phyloP scores from a whole-genome alignment of 2,797 vertebrate genomes.

The Rhinella marina region DNA sequence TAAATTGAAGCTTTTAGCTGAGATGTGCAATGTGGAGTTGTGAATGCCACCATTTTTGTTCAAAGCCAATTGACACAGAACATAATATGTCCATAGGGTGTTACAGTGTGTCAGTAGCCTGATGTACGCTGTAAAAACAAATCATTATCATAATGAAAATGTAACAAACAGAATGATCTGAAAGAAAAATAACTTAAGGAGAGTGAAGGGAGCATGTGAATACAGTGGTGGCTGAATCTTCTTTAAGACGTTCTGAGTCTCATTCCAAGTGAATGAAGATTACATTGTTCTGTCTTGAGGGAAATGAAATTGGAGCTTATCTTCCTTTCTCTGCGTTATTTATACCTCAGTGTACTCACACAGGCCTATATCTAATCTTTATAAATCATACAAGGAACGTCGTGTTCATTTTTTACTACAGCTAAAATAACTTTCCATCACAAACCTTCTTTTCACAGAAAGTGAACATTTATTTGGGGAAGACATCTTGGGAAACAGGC shows the following conservation, averaged over 20 bases:
- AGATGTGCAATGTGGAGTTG: constrained; percentile 22
- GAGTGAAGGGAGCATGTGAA: constrained; percentile 14
- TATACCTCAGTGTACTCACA: constrained; percentile 55
- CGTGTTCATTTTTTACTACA: constrained; percentile 44
- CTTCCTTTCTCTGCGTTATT: constrained; percentile 49
- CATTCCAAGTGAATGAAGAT: constrained; percentile 50
- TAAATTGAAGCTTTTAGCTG: constrained; percentile 37
- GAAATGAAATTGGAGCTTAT: constrained; percentile 61
- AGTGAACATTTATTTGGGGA: constrained; percentile 44
- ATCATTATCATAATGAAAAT: constrained; percentile 49
- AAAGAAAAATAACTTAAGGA: constrained; percentile 41
- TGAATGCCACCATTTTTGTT: constrained; percentile 7
- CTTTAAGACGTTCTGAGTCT: constrained; percentile 41
- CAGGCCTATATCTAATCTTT: constrained; percentile 38
- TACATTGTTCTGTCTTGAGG: constrained; percentile 57
- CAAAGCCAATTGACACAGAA: constrained; percentile 46
- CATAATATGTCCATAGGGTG: constrained; percentile 53
- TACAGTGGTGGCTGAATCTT: constrained; percentile 18
- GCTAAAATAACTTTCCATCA: constrained; percentile 45
- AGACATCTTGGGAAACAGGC: constrained; percentile 30
- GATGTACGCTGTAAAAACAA: constrained; percentile 52
- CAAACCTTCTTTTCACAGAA: constrained; percentile 27
- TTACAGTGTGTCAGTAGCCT: constrained; percentile 51
- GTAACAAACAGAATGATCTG: constrained; percentile 45
- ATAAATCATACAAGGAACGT: constrained; percentile 60